Conservation (phyloP, 2,797 vertebrate genomes). For the Sebastes oblongus region DNA sequence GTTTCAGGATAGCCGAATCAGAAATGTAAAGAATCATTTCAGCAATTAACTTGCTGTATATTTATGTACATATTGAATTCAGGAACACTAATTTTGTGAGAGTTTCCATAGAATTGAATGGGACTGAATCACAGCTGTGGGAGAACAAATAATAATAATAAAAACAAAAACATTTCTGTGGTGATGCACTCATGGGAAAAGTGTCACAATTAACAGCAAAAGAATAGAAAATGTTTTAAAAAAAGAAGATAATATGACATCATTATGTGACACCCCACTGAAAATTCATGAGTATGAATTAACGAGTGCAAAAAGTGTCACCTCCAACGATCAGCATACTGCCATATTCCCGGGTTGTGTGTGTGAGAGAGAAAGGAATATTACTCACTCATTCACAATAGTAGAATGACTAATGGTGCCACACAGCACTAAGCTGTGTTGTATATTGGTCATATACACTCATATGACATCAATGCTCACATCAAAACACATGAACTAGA, state of each 20-base stretch:
- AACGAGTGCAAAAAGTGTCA: constrained; percentile 17
- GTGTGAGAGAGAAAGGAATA: neutral
- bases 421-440: neutral
- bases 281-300: constrained; percentile 33
- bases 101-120: neutral
- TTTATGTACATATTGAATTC: neutral
- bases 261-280: neutral
- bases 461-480: neutral
- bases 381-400: constrained; percentile 10
- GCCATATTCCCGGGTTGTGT: constrained; percentile 18
- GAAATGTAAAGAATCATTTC: neutral
- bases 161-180: neutral
- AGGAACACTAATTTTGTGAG: neutral
- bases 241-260: neutral
- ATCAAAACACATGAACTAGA: neutral
- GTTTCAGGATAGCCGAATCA: neutral
- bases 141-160: neutral
- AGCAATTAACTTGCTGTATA: neutral
- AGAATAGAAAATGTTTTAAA: neutral
- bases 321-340: constrained; percentile 20
- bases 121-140: neutral
- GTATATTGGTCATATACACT: neutral
- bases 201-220: neutral
- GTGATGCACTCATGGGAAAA: neutral
- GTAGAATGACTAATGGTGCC: constrained; percentile 12